Evolutionary conservation across 2,797 vertebrate species (phyloP).

Genomic region (Limosa lapponica): DNA sequence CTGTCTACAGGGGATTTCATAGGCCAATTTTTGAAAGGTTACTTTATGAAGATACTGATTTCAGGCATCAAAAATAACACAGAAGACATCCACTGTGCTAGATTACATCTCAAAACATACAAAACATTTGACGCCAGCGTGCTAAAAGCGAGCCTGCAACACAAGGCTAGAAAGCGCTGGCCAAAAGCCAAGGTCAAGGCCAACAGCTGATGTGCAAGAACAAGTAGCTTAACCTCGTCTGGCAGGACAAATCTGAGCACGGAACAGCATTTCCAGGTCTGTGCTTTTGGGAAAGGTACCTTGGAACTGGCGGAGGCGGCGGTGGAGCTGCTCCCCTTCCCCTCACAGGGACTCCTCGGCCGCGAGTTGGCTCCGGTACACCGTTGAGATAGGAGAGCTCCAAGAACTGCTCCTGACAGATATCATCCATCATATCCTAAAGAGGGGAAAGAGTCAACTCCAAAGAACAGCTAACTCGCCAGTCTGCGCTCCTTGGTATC

Average conservation of each 20-base stretch:
- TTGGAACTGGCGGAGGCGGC: constrained; percentile 86
- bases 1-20: rapidly evolving
- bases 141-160: neutral
- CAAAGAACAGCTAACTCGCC: neutral
- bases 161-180: neutral
- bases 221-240: neutral
- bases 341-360: constrained; percentile 86
- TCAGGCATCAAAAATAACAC: neutral
- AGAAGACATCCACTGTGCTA: neutral
- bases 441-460: neutral
- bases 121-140: neutral
- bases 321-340: constrained; percentile 92
- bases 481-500: neutral
- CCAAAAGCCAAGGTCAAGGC: neutral
- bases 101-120: neutral
- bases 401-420: constrained; percentile 94
- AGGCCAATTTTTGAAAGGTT: neutral
- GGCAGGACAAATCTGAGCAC: neutral
- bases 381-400: constrained; percentile 95
- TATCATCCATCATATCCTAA: constrained; percentile 97
- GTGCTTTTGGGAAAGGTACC: constrained; percentile 75
- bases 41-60: neutral
- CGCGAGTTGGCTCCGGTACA: constrained; percentile 86
- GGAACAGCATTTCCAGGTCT: neutral
- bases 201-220: neutral